Evolutionary conservation across 2,113 vertebrate species (phyloP), one percentile per base, ranked within the genome.

Genomic region (Henicopernis longicauda): DNA sequence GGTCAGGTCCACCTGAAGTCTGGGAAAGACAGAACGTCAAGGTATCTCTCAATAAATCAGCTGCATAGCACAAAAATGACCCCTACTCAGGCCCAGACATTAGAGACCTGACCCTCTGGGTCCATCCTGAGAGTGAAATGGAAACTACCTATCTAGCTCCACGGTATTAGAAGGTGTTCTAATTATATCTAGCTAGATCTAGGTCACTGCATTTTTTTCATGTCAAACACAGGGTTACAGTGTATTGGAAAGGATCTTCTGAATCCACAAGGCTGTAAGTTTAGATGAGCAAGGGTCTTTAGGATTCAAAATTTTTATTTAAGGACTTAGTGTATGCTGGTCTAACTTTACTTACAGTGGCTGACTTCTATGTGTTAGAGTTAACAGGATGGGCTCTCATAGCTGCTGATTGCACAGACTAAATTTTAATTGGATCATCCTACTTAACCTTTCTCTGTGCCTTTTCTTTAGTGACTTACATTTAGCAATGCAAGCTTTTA

Each of bases 401-500:
- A 90, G 77, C 71, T 94, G 42, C 84, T 63, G 57, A 82, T 88
- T 59, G 38, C 36, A 93, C 27, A 72, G 65, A 91, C 40, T 88
- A 71, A 84, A 92, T 94, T 94, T 96, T 82, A 89, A 10, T 6
- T 72, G 52, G 50, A 67, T 95, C 94, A 86, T 71, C 14, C 11
- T 96, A 72, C 77, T 95, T 86, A 95, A 95, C 50, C 91, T 27
- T 94, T 95, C 36, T 57, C n/a, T 40, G 34, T 47, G 67, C 36
- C 58, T 93, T 92, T 59, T 71, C 45, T 89, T 38, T 16, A 86
- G 66, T 8, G 16, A 89, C 62, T 83, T 86, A 70, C 22, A 59
- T 54, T 84, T 81, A 81, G 29, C 45, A 91, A 76, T 67, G 22
- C 32, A 81, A 71, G 29, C 10, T 58, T 90, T 90, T 55, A 57